Base-by-base conservation (phyloP, 2,113 vertebrate genomes). In the Python bivittatus region DNA sequence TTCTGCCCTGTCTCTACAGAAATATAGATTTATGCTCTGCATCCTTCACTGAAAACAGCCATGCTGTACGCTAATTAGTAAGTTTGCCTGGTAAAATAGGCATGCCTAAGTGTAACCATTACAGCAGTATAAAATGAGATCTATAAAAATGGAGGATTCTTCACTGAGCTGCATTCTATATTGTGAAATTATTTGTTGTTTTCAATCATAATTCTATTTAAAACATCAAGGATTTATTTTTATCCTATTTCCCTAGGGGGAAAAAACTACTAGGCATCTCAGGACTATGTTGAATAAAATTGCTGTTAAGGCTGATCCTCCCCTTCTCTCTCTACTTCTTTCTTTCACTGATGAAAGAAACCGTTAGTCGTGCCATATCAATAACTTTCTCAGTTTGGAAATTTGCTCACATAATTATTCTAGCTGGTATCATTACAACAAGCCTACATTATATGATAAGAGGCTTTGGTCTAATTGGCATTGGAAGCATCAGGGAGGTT, bases 401-500 rank as follows among this genome's bases (percentile, higher is more conserved):
- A 95, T 96, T 92, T 90, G 91, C 87, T 93, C 91, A 92, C 61
- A 95, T 97, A 95, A 94, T 95, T 96, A 88, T 88, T 92, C 86
- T 90, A 96, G 91, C 94, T 94, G 86, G 88, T 90, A 94, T 96
- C 96, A 95, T 96, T 97, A 95, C 96, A 95, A 93, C 93, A 93
- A 53, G 91, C 93, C 68, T 85, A 90, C 60, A 91, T 94, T 95
- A 96, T 91, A 94, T 91, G 96, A 92, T 96, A 95, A 95, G 90
- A 97, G 60, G 93, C 92, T 97, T 96, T 96, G 93, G 92, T 95
- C 92, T 96, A 97, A 96, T 84, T 96, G 96, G 95, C 90, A 96
- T 88, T 93, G 92, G 93, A 95, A 97, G 92, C 94, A 95, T 92
- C 89, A 88, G 92, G 72, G 94, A 96, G 83, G 87, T 93, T 52